Evolutionary conservation across 2,888 invertebrate genomes (phyloP).

Genomic region (Nymphalis polychloros): DNA sequence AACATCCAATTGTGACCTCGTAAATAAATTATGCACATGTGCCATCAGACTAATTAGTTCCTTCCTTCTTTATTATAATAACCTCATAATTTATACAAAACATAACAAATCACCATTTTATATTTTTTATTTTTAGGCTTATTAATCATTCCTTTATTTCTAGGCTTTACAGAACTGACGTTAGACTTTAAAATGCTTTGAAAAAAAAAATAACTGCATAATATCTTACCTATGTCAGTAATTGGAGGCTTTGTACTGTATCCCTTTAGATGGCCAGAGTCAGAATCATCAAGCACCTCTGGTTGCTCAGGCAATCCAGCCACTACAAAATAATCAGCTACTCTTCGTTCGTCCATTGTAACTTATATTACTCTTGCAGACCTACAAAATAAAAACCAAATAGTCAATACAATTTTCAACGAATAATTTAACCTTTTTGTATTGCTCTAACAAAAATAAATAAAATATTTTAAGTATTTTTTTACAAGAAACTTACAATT

Average conservation of each 20-base stretch:
- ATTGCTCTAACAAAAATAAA: too few species aligned
- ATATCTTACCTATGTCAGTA: conserved; percentile 91
- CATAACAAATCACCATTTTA: not conserved
- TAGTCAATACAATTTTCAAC: not conserved
- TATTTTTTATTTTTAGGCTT: too few species aligned
- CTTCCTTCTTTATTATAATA: conserved; percentile 46
- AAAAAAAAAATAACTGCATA: not conserved
- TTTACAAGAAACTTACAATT: conserved; percentile 8
- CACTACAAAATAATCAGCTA: conserved; percentile 99
- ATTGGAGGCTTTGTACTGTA: conserved; percentile 94
- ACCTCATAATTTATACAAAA: conserved; percentile 17
- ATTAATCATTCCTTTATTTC: not conserved
- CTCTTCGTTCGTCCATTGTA: conserved; percentile 90
- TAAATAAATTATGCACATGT: conserved; percentile 47
- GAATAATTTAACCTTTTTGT: conserved; percentile 11
- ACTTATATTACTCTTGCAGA: conserved; percentile 17
- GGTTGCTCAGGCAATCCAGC: conserved; percentile 95
- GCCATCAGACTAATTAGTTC: conserved; percentile 47
- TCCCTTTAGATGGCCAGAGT: conserved; percentile 90
- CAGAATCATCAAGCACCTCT: conserved; percentile 89
- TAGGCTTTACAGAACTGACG: not conserved
- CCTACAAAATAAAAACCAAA: conserved; percentile 18
- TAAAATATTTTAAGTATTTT: too few species aligned
- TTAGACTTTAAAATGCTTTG: not conserved
- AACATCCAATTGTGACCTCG: conserved; percentile 50